phyloP scores from a whole-genome alignment of 2,888 invertebrate species.

The Petrophora chlorosata region DNA sequence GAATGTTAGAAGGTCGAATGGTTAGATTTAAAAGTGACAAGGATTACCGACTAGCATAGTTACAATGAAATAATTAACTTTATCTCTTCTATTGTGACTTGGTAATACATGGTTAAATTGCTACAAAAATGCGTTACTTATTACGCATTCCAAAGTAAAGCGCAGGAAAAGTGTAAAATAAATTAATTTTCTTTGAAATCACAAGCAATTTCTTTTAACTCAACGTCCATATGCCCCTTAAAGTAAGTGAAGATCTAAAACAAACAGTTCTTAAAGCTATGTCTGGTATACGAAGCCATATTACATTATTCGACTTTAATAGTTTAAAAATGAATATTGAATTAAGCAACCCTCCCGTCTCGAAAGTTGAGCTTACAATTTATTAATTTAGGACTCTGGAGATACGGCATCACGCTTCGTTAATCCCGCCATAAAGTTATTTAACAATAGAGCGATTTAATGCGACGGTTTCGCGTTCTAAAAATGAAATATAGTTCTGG shows the following conservation, averaged over 20 bases:
- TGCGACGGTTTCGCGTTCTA: slow-evolving; percentile 70
- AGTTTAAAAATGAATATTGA: slow-evolving; percentile 30
- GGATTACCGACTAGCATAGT: no score
- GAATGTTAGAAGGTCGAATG: slow-evolving; percentile 12
- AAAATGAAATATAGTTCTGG: slow-evolving; percentile 76
- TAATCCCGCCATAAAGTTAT: slow-evolving; percentile 67
- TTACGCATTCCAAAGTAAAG: no score
- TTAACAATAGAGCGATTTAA: slow-evolving; percentile 69
- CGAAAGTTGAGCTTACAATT: slow-evolving; percentile 32
- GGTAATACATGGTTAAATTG: no score
- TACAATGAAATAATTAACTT: no score
- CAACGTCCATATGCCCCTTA: no score
- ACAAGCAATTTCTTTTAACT: no score
- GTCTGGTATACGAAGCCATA: slow-evolving; percentile 12
- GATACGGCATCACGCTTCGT: slow-evolving; percentile 59
- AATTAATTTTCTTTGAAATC: no score
- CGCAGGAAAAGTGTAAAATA: no score
- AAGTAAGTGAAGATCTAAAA: slow-evolving; percentile 3
- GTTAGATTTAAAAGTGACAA: not conserved
- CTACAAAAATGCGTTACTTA: no score
- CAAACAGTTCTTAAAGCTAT: slow-evolving; percentile 17
- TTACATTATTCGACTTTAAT: slow-evolving; percentile 22
- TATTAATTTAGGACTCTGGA: slow-evolving; percentile 40
- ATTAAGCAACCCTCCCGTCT: slow-evolving; percentile 32
- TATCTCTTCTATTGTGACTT: no score